Conservation (phyloP, 2,888 invertebrate genomes). For the Trachelus troglodyta region DNA sequence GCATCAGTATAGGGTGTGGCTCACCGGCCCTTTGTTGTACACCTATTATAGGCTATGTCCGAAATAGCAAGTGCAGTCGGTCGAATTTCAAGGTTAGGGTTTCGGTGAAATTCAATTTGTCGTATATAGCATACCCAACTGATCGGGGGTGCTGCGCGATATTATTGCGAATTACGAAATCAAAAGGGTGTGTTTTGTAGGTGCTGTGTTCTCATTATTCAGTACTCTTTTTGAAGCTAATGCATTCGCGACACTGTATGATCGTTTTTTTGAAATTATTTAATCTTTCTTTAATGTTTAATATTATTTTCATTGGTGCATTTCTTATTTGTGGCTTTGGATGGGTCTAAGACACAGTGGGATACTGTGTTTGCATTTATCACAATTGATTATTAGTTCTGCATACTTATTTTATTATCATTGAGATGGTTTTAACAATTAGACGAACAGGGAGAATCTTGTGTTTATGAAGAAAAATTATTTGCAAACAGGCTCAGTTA, state of each 20-base stretch:
- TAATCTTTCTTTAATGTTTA: neutral
- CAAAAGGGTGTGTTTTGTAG: neutral
- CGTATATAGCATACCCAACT: neutral
- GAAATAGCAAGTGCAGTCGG: slow-evolving; percentile 23
- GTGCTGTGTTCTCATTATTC: neutral
- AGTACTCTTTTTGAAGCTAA: neutral
- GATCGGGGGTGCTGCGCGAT: neutral
- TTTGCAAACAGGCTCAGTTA: neutral
- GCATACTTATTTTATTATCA: neutral
- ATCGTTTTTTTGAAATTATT: neutral
- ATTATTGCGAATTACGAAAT: neutral
- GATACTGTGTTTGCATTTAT: neutral
- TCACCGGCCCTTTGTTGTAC: slow-evolving; percentile 30
- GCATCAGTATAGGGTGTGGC: slow-evolving; percentile 43
- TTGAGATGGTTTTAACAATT: neutral
- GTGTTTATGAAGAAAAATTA: neutral
- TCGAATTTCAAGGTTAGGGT: slow-evolving; percentile 37
- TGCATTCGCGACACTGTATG: neutral
- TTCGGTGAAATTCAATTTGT: slow-evolving; percentile 17
- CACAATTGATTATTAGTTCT: neutral
- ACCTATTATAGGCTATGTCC: slow-evolving; percentile 38
- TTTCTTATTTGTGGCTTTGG: neutral
- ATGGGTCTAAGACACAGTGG: neutral
- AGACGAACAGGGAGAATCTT: neutral
- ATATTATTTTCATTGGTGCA: neutral